These are phyloP conservation scores for Protonemura montana DNA, from an alignment of 2,888 invertebrate species.

Conservation along the genomic window DNA sequence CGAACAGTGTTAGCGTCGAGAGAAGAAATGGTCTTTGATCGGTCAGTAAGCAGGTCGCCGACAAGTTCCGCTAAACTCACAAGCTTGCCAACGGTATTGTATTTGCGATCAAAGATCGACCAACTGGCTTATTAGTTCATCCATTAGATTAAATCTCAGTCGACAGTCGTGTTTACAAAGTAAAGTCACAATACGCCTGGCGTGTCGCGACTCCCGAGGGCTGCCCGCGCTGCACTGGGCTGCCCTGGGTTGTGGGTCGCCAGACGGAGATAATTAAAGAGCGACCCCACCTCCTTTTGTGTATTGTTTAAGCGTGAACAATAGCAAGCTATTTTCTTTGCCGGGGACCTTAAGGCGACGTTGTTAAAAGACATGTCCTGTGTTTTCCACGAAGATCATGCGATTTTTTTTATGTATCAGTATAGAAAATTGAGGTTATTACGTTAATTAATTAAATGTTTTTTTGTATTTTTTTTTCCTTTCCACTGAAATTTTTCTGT, in stretches of 20 bases:
- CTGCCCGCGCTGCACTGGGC: not conserved
- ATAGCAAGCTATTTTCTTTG: slow-evolving; percentile 30
- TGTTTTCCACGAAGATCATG: not conserved
- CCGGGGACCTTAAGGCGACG: not conserved
- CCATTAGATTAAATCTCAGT: not conserved
- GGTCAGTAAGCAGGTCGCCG: not conserved
- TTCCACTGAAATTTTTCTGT: too few relatives aligned
- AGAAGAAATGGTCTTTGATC: not conserved
- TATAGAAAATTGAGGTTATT: not conserved
- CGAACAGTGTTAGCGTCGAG: not conserved
- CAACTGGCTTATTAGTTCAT: slow-evolving; percentile 9
- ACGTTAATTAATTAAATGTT: not conserved
- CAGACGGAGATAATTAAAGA: slow-evolving; percentile 47
- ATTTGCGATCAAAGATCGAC: slow-evolving; percentile 9
- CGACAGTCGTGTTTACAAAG: slow-evolving; percentile 27
- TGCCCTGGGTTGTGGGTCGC: not conserved
- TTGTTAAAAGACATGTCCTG: not conserved
- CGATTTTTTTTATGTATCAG: too few relatives aligned
- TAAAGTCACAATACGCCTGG: not conserved
- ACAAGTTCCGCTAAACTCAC: not conserved
- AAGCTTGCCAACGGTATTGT: not conserved
- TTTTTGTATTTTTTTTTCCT: not conserved
- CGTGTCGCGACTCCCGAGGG: not conserved
- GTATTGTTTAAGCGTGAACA: slow-evolving; percentile 29
- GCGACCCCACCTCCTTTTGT: slow-evolving; percentile 13